Evolutionary conservation across 2,888 invertebrate genomes (phyloP), one percentile per base, ranked within the genome.

Genomic region (Labia minor): DNA sequence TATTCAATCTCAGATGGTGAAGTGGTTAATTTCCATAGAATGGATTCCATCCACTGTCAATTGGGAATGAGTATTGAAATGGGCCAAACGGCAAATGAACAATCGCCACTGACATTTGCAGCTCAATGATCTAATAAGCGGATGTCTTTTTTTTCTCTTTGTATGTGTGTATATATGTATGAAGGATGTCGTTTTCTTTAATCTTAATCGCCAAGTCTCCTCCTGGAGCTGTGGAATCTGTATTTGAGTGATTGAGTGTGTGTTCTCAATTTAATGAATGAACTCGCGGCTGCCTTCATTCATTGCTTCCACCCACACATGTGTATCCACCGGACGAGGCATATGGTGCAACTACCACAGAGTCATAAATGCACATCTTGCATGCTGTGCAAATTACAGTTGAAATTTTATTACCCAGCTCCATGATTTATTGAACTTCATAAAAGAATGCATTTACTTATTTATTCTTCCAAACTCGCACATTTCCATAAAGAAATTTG

Each of bases 91-190:
- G 49, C 49, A 49, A 49, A 49, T 49, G 49, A 49, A 49, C 49
- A 49, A 49, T 49, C 49, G 49, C 3, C 49, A 14, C 49, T 49
- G 49, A 49, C 49, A 49, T 49, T 49, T 49, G 49, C n/a, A 11
- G 49, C 49, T n/a, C 49, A 49, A 49, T 49, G 49, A 49, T 49
- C 49, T 49, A 49, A 49, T 49, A 49, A n/a, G 49, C 49, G 49
- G 49, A 49, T 49, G 49, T 49, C 2, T 11, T 33, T 8, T 33
- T 49, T 49, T 49, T 49, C 16, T 49, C 49, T n/a, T 49, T 49
- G 49, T n/a, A 49, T 49, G 49, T 49, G 26, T 26, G 26, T 26
- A 8, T n/a, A n/a, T n/a, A n/a, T n/a, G n/a, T n/a, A n/a, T n/a
- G 26, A 6, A 26, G 26, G 26, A 26, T 26, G 26, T 8, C 26